phyloP scores from a whole-genome alignment of 2,797 vertebrate species.

The Protonibea diacanthus region DNA sequence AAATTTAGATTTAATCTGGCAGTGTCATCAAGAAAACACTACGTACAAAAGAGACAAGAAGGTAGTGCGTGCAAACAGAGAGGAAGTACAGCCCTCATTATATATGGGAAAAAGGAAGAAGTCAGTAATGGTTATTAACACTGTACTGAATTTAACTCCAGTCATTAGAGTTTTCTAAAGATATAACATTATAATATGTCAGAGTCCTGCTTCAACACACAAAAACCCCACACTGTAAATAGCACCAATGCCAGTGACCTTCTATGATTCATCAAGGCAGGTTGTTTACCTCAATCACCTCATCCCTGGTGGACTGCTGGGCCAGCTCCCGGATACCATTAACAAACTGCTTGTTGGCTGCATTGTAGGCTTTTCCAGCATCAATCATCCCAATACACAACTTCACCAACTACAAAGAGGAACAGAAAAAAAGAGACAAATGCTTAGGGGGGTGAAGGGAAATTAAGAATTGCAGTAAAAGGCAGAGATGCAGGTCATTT shows the following conservation, averaged over 20 bases:
- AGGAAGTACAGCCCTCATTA: constrained; percentile 1
- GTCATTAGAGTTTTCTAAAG: too few relatives aligned
- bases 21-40: constrained; percentile 7
- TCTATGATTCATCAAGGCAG: background rate
- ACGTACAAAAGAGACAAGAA: background rate
- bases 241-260: background rate
- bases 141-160: background rate
- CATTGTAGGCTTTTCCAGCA: constrained; percentile 96
- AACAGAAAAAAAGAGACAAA: constrained; percentile 33
- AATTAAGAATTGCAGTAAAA: background rate
- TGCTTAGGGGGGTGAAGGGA: background rate
- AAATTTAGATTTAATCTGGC: constrained; percentile 18
- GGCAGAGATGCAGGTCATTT: background rate
- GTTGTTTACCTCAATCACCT: constrained; percentile 92
- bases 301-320: constrained; percentile 94
- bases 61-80: background rate
- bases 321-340: constrained; percentile 95
- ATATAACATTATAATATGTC: background rate
- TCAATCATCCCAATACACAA: constrained; percentile 98
- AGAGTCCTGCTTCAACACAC: background rate
- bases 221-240: background rate
- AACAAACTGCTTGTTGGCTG: constrained; percentile 97
- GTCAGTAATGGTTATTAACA: background rate
- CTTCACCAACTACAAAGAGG: constrained; percentile 91
- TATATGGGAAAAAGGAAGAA: background rate